Base-by-base conservation (phyloP, 2,888 invertebrate genomes). In the Stegana nigrithorax region DNA sequence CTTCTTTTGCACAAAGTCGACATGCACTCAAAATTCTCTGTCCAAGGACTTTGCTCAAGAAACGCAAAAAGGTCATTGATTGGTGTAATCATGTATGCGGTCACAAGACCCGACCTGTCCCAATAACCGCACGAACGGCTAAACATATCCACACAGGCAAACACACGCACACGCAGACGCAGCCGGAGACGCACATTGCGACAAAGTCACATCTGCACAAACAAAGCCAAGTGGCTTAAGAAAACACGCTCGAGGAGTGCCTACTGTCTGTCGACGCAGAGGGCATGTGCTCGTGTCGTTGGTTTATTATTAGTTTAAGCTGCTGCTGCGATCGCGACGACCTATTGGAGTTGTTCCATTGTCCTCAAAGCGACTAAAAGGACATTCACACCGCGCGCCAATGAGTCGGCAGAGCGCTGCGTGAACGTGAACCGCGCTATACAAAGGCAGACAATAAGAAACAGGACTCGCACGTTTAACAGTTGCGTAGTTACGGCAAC, bases 301-400 rank as follows among this genome's bases (percentile, higher is more conserved):
- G n/a, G n/a, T n/a, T n/a, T n/a, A n/a, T n/a, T n/a, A n/a, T n/a
- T n/a, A n/a, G n/a, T n/a, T n/a, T n/a, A n/a, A n/a, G n/a, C n/a
- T n/a, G n/a, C n/a, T n/a, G n/a, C n/a, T n/a, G n/a, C n/a, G n/a
- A n/a, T n/a, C n/a, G n/a, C n/a, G n/a, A n/a, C n/a, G n/a, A n/a
- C n/a, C n/a, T n/a, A n/a, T n/a, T n/a, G n/a, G n/a, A n/a, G n/a
- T n/a, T n/a, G n/a, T n/a, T n/a, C n/a, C n/a, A n/a, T n/a, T n/a
- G n/a, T n/a, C n/a, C n/a, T n/a, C n/a, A n/a, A n/a, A n/a, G n/a
- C 39, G n/a, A 39, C 17, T 68, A 78, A 75, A 76, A 76, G 75
- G 75, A 80, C 75, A 76, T 80, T 78, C 75, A 69, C 78, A 79
- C 70, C 66, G 73, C 68, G 67, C 60, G 67, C 72, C 19, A 55